These are phyloP conservation scores for Calameuta filiformis DNA, from an alignment of 2,888 invertebrate genomes.

Conservation along the genomic window DNA sequence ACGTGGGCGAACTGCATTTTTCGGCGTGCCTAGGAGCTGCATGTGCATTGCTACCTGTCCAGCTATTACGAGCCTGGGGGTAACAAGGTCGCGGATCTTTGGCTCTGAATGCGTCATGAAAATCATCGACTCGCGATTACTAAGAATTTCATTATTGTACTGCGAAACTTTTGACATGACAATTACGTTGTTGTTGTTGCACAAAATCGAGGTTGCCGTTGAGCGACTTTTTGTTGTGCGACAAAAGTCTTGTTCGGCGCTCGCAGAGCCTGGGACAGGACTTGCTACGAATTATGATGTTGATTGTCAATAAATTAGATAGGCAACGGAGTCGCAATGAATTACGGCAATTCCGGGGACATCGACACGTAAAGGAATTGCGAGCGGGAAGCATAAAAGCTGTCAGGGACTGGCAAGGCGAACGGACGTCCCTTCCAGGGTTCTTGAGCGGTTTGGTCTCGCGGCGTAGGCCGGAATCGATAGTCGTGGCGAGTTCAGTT, in stretches of 20 bases:
- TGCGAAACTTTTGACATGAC: not conserved
- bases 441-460: not conserved
- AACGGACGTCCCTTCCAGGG: not conserved
- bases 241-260: not conserved
- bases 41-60: constrained; percentile 3
- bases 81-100: not conserved
- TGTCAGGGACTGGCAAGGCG: not conserved
- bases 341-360: not conserved
- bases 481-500: not conserved
- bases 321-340: not conserved
- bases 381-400: not conserved
- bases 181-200: not conserved
- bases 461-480: not conserved
- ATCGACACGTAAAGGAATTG: not conserved
- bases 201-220: not conserved
- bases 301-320: not conserved
- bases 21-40: constrained; percentile 12
- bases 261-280: not conserved
- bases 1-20: constrained; percentile 19
- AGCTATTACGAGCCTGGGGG: not conserved
- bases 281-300: not conserved
- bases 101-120: not conserved
- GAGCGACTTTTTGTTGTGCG: not conserved
- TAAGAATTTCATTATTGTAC: not conserved
- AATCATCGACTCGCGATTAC: not conserved